phyloP scores from a whole-genome alignment of 2,888 invertebrate species.

The Parapristionchus giblindavisi region DNA sequence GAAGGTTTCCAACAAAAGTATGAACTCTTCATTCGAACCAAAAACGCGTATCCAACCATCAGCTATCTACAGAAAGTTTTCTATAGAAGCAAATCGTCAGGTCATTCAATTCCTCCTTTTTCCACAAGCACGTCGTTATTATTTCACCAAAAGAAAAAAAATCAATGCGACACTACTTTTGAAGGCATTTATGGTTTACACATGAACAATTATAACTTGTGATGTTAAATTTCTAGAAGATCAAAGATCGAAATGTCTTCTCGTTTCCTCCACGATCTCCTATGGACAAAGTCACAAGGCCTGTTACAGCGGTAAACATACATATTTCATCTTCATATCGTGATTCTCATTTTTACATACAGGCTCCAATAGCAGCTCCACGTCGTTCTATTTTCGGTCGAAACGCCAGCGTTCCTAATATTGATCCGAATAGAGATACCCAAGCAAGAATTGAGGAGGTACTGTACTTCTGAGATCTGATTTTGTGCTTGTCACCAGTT shows the following conservation, averaged over 20 bases:
- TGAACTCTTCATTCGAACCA: background rate
- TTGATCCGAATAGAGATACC: background rate
- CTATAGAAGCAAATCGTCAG: no score
- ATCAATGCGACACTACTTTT: no score
- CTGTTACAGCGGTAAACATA: constrained; percentile 3
- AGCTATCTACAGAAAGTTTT: no score
- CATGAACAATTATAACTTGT: background rate
- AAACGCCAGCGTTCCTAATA: constrained; percentile 21
- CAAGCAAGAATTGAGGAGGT: constrained; percentile 4
- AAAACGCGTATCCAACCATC: no score
- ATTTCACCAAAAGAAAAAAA: no score
- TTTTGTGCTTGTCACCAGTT: background rate
- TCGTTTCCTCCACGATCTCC: background rate
- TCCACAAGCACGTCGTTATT: no score
- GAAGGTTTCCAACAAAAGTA: background rate
- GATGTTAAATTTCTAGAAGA: constrained; percentile 12
- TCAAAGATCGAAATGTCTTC: constrained; percentile 14
- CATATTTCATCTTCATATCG: background rate
- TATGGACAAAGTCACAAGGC: background rate
- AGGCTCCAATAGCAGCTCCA: constrained; percentile 9
- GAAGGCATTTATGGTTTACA: no score
- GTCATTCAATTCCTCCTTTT: constrained; percentile 15
- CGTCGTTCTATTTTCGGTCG: background rate
- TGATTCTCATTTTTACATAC: background rate
- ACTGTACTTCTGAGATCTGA: no score